Evolutionary conservation across 2,888 invertebrate species (phyloP), one percentile per base, ranked within the genome.

Genomic region (Sturmia bella): DNA sequence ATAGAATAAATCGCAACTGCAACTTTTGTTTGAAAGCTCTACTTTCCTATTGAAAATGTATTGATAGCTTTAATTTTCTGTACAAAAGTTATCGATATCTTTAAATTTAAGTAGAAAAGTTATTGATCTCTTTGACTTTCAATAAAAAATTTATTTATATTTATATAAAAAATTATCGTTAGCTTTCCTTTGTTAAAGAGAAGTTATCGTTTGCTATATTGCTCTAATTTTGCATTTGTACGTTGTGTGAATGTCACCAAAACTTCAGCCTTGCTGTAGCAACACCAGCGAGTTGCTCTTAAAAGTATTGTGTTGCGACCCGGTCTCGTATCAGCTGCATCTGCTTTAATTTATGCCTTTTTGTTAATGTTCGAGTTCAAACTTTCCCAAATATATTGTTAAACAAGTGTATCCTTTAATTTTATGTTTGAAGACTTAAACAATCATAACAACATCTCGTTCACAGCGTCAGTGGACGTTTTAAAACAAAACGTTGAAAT

Each of bases 361-460:
- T 52, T 24, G 41, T 45, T 64, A 32, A 56, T 27, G 9, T 41
- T 52, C n/a, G 27, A 13, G 52, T 21, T 6, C 57, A 13, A 5
- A n/a, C 6, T 24, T 39, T 15, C 43, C 15, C 2, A 72, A 74
- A 41, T 24, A 17, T n/a, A n/a, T 27, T 41, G 21, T 50, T 2
- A n/a, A 54, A 66, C 52, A 80, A 70, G 59, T 76, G 52, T 75
- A 70, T 75, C 59, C 54, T 66, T 78, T 80, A 69, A 74, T 74
- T 69, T 70, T 21, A n/a, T 24, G n/a, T 50, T 50, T 48, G n/a
- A 21, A 50, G 21, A 17, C 56, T 6, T 32, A 48, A 32, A 45
- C 52, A 45, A 45, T 52, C 3, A 13, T 11, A 17, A n/a, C 61
- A 63, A 17, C 19, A 24, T 24, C 70, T 39, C 15, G 39, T 66